Conservation (phyloP, 2,797 vertebrate genomes). For the Alauda arvensis region DNA sequence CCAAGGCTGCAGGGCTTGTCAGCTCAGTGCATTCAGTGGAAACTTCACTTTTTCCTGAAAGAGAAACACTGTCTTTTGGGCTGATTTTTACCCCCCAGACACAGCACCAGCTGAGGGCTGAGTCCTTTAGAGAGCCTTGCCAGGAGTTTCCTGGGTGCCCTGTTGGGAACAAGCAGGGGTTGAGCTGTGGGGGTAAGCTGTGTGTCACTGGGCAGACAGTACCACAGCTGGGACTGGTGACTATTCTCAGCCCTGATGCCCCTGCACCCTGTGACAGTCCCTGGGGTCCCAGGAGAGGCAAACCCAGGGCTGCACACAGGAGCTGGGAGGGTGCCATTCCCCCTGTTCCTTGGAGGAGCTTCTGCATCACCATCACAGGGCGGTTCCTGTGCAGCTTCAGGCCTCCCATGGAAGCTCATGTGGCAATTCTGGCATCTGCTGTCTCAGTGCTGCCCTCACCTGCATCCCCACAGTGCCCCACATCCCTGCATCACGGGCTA, state of each 20-base stretch:
- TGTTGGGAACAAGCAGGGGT: background rate
- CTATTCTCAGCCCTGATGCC: fast-evolving
- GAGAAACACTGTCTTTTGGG: background rate
- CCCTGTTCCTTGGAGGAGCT: background rate
- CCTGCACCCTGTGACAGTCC: background rate
- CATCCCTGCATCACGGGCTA: fast-evolving
- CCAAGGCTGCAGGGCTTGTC: slow-evolving; percentile 30
- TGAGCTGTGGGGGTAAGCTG: background rate
- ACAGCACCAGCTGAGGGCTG: background rate
- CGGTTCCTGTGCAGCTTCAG: background rate
- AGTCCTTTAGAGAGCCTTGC: background rate
- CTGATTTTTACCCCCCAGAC: background rate
- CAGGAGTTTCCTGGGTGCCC: background rate
- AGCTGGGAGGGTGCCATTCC: background rate
- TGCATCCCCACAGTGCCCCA: fast-evolving
- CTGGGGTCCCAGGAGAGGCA: background rate
- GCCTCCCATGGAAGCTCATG: background rate
- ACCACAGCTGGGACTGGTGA: background rate
- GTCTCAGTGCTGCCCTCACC: background rate
- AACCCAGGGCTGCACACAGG: background rate
- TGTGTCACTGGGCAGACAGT: background rate
- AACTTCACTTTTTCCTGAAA: slow-evolving; percentile 26
- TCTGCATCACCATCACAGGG: background rate
- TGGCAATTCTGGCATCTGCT: background rate
- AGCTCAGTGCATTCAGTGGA: slow-evolving; percentile 22